phyloP scores from a whole-genome alignment of 2,797 vertebrate species.

The Acipenser transmontanus region DNA sequence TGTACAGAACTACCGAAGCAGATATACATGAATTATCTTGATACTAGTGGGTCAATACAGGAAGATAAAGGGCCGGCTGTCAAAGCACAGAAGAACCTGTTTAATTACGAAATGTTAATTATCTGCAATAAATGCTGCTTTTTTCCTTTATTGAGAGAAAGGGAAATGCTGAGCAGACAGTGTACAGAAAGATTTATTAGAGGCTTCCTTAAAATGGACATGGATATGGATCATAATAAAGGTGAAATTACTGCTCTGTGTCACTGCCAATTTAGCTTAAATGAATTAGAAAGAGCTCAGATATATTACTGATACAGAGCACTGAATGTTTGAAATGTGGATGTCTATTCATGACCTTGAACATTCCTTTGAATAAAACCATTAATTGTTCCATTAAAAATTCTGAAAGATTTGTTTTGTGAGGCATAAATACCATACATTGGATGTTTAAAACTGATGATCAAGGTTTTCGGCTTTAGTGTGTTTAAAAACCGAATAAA shows the following conservation, averaged over 20 bases:
- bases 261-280: constrained; percentile 11
- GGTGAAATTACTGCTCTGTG: constrained; percentile 9
- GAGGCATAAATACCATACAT: constrained; percentile 4
- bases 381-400: not conserved
- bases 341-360: constrained; percentile 10
- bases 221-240: constrained; percentile 14
- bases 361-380: constrained; percentile 1
- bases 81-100: constrained; percentile 29
- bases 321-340: not conserved
- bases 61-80: constrained; percentile 23
- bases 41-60: constrained; percentile 26
- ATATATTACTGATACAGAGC: constrained; percentile 1
- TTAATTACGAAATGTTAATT: constrained; percentile 41
- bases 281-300: constrained; percentile 4
- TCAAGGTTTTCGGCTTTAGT: not conserved
- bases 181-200: not conserved
- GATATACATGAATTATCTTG: constrained; percentile 30
- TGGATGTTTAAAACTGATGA: not conserved
- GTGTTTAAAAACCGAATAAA: constrained; percentile 5
- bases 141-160: too few species aligned
- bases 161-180: too few species aligned
- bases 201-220: not conserved
- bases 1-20: constrained; percentile 30
- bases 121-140: constrained; percentile 17
- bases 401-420: constrained; percentile 9